phyloP scores from a whole-genome alignment of 2,888 invertebrate genomes.

The Oasisia sp. region DNA sequence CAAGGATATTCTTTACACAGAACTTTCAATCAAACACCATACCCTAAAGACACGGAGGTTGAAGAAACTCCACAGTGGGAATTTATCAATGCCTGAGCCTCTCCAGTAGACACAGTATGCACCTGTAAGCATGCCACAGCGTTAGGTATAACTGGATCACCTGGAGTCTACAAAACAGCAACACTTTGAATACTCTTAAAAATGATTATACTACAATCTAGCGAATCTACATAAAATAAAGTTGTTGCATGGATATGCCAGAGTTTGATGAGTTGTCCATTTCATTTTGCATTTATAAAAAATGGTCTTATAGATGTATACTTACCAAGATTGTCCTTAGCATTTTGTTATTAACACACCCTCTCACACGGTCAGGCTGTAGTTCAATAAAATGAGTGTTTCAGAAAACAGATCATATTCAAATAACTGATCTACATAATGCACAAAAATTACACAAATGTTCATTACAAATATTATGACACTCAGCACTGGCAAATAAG shows the following conservation, averaged over 20 bases:
- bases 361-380: neutral
- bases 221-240: no score
- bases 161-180: neutral
- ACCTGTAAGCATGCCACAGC: neutral
- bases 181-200: neutral
- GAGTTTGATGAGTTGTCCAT: no score
- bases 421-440: neutral
- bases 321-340: neutral
- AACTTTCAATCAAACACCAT: neutral
- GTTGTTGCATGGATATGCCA: no score
- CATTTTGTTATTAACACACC: no score
- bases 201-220: no score
- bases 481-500: neutral
- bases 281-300: no score
- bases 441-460: neutral
- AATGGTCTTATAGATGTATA: no score
- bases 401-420: neutral
- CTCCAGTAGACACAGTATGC: neutral
- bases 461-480: neutral
- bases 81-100: neutral
- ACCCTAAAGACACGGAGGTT: constrained; percentile 5
- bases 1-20: neutral
- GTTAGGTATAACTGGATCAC: no score
- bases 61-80: constrained; percentile 1
- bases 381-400: neutral